These are phyloP conservation scores for Valencia hispanica DNA, from an alignment of 2,797 vertebrate species.

Conservation along the genomic window DNA sequence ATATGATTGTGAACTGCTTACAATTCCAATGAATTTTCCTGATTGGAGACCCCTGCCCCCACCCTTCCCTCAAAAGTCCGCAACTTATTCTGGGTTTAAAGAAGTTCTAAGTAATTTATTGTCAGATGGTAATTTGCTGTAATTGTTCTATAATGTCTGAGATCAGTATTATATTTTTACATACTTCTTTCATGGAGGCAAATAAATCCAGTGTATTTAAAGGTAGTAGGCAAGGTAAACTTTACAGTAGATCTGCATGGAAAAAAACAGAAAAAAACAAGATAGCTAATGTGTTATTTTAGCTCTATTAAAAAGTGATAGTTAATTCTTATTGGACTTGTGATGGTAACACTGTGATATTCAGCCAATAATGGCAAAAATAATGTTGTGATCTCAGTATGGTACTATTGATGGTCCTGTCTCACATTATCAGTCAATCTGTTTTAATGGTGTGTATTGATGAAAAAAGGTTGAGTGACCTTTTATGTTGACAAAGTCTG, in stretches of 20 bases:
- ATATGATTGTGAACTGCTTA: conserved; percentile 65
- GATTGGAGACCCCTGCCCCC: conserved; percentile 41
- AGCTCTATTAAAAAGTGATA: conserved; percentile 66
- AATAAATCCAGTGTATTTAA: conserved; percentile 61
- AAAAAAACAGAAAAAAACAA: conserved; percentile 28
- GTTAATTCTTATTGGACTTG: conserved; percentile 72
- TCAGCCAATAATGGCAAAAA: conserved; percentile 62
- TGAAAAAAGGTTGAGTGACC: conserved; percentile 63
- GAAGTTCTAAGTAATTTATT: conserved; percentile 60
- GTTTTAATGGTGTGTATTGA: conserved; percentile 70
- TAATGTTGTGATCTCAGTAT: conserved; percentile 73
- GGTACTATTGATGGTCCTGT: conserved; percentile 72
- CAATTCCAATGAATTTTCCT: conserved; percentile 63
- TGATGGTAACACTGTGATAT: conserved; percentile 80
- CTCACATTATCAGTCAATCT: conserved; percentile 59
- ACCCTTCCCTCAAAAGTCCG: conserved; percentile 34
- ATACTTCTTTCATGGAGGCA: conserved; percentile 48
- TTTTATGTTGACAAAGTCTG: conserved; percentile 53
- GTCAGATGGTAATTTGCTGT: conserved; percentile 75
- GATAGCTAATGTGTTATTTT: conserved; percentile 59
- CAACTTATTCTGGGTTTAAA: conserved; percentile 56
- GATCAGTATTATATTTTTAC: conserved; percentile 71
- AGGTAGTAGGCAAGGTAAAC: conserved; percentile 49
- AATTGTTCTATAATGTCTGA: conserved; percentile 72
- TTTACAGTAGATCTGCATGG: conserved; percentile 67